A percentile compares a stretch with the other conserved stretches of the same genome.
These are phyloP conservation scores for Drosophila kanapiae DNA, from an alignment of 1,140 invertebrate species.

Conservation along the genomic window DNA sequence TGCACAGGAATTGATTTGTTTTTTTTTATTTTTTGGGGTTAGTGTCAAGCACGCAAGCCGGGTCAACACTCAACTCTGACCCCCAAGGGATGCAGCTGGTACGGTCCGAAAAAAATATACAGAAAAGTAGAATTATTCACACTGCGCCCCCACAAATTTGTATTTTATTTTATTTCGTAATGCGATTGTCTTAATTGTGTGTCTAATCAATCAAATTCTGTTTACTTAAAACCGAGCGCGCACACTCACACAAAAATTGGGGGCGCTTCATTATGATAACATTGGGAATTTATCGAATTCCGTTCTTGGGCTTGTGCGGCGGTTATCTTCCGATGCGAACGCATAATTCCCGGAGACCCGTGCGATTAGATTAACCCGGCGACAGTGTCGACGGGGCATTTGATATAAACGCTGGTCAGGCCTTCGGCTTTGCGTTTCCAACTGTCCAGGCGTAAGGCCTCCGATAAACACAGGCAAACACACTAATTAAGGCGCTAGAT, in stretches of 20 bases:
- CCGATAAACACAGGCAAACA: conserved; percentile 34
- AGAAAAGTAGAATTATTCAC: neutral
- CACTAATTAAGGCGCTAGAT: conserved; percentile 32
- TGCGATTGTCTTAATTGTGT: conserved; percentile 74
- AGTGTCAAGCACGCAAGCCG: conserved; percentile 56
- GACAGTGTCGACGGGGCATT: conserved; percentile 30
- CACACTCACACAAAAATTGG: conserved; percentile 32
- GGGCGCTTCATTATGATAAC: conserved; percentile 79
- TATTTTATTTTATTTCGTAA: neutral
- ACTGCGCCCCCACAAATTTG: conserved; percentile 15
- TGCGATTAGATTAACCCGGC: conserved; percentile 72
- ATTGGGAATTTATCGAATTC: conserved; percentile 69
- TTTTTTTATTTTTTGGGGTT: conserved; percentile 30
- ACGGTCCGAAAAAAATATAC: neutral
- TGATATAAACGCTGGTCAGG: conserved; percentile 38
- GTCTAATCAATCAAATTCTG: conserved; percentile 77
- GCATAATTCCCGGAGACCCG: conserved; percentile 65
- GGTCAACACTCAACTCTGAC: conserved; percentile 46
- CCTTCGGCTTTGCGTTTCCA: conserved; percentile 19
- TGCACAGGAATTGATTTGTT: conserved; percentile 70
- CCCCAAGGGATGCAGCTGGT: conserved; percentile 26
- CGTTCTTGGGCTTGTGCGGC: conserved; percentile 33
- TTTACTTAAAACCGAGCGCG: conserved; percentile 31
- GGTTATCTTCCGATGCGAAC: conserved; percentile 62
- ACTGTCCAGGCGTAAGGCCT: conserved; percentile 27